Base-by-base conservation (phyloP, 2,888 invertebrate genomes). In the Sesamia inferens region DNA sequence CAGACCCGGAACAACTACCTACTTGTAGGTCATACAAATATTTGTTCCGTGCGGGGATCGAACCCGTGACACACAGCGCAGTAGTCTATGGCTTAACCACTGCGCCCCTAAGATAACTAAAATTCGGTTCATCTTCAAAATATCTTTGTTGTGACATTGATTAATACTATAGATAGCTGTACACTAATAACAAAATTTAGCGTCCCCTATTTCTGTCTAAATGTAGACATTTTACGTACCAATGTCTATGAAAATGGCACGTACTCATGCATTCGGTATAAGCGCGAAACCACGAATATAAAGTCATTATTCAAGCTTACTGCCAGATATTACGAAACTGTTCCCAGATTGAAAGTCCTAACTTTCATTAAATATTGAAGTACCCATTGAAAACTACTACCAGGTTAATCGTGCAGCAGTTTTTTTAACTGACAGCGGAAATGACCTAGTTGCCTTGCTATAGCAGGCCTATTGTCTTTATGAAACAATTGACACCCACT, bases 311-410 rank as follows among this genome's bases (percentile, higher is more conserved):
- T 47, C n/a, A 24, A 71, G 24, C 42, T 57, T 48, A 73, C 48
- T 31, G 22, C 14, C 47, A 24, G 22, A 64, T 69, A 77, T 58
- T 71, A 55, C 66, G 51, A 63, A 62, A 67, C 16, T 66, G 11
- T 42, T 63, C n/a, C 51, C 57, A 22, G 51, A 51, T 51, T 24
- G 62, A 66, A 67, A 63, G 42, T n/a, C 42, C 47, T 19, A 61
- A 76, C 24, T 62, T 71, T 71, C 51, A 78, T 77, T 44, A 57
- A 71, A 71, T 51, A 47, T 24, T 77, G 71, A 65, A 71, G 66
- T 51, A 42, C 16, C 61, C 11, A 57, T 71, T 54, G 61, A 68
- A 79, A 79, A 69, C 55, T 78, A 22, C 65, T 13, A 57, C 39
- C 31, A 62, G 44, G 57, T 51, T 76, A 66, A 66, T 71, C 31